Conservation (phyloP, 2,797 vertebrate genomes). For the Acrossocheilus fasciatus region DNA sequence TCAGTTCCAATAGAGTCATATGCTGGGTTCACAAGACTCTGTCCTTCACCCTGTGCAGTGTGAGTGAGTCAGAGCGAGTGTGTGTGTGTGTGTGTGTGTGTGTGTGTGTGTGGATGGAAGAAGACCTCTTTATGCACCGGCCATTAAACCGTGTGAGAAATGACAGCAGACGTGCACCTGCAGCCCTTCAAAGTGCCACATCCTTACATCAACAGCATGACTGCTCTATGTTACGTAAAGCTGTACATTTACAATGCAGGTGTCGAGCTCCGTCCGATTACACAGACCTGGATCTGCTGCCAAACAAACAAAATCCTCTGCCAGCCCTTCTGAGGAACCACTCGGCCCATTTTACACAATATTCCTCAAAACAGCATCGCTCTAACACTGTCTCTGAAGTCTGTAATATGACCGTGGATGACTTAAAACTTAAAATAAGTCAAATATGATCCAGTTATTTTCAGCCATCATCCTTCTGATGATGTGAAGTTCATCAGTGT, state of each 20-base stretch:
- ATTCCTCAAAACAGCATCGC: constrained; percentile 4
- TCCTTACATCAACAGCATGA: constrained; percentile 56
- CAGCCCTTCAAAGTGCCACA: constrained; percentile 48
- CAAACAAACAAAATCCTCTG: constrained; percentile 56
- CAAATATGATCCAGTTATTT: constrained; percentile 6
- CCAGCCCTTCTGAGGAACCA: constrained; percentile 40
- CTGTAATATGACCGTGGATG: neutral
- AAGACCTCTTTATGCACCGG: constrained; percentile 48
- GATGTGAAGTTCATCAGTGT: constrained; percentile 22
- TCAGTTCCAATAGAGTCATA: neutral
- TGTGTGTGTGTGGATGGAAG: constrained; percentile 18
- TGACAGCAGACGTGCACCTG: constrained; percentile 57
- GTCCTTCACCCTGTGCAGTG: neutral
- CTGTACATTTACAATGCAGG: constrained; percentile 58
- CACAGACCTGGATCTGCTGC: constrained; percentile 51
- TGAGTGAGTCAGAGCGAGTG: neutral
- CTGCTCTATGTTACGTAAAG: constrained; percentile 50
- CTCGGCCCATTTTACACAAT: constrained; percentile 26
- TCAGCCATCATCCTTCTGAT: constrained; percentile 24
- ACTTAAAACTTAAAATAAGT: neutral
- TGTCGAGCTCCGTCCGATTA: constrained; percentile 47
- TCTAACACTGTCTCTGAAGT: neutral
- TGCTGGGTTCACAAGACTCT: neutral
- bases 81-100: constrained; percentile 25
- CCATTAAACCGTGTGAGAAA: constrained; percentile 49